Evolutionary conservation across 2,113 vertebrate species (phyloP), one percentile per base, ranked within the genome.

Genomic region (Ceyx melanurus): DNA sequence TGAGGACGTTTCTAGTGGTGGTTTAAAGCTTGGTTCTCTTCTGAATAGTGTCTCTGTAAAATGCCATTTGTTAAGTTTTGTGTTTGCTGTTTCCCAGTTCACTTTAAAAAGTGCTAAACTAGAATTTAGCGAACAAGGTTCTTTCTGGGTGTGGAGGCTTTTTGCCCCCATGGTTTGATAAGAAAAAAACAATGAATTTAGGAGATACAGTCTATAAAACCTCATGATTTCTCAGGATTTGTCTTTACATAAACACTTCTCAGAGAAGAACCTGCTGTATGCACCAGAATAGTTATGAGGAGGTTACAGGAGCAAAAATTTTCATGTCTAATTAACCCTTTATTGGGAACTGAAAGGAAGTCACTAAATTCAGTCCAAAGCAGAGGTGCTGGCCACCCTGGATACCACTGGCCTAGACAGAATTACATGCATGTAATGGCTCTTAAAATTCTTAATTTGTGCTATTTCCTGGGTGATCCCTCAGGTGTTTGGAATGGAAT

Each of bases 1-100:
- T 50, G 35, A 28, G 40, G 48, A 7, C 45, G 3, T 77, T 90
- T 83, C 53, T 84, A 81, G 77, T 33, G 51, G 51, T 28, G 0
- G 2, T 54, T 67, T 60, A 58, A 60, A 84, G 61, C 72, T 37
- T 0, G 17, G 64, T 86, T 93, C 77, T 92, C 10, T 74, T 94
- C 82, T 28, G 33, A 87, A 25, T n/a, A 66, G 81, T 51, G 50
- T 79, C 77, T 90, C 70, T 91, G 84, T 89, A 71, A 80, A 90
- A 62, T 60, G n/a, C 35, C 9, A 8, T 35, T 57, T 57, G 5
- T 14, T 45, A 61, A 19, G 23, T 62, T 66, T 81, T 64, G 42
- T 45, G 29, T 68, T 61, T 42, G 6, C 45, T 45, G 40, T 58
- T 83, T 86, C 19, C 28, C 19, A 26, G 29, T 60, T 42, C n/a